Conservation (phyloP, 2,797 vertebrate species). For the Gobio occitaniae region DNA sequence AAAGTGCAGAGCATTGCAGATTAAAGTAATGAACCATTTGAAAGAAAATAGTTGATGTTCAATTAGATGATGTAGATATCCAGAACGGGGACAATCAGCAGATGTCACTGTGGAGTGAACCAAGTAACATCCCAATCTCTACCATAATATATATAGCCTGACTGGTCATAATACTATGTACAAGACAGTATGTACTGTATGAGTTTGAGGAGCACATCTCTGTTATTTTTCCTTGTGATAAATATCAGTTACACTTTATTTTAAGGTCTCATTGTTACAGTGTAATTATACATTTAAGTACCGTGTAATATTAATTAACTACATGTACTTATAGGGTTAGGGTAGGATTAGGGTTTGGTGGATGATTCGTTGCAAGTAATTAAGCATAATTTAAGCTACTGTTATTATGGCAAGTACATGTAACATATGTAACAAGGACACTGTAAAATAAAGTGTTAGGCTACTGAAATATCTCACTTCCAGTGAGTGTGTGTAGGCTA, state of each 20-base stretch:
- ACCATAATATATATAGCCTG: background rate
- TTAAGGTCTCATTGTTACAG: too few species aligned
- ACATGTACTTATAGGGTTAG: too few species aligned
- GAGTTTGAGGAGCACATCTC: slow-evolving; percentile 3
- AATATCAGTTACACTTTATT: too few species aligned
- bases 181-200: background rate
- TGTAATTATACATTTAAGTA: too few species aligned
- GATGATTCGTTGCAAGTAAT: too few species aligned
- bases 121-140: slow-evolving; percentile 19
- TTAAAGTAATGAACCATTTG: background rate
- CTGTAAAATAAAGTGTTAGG: too few species aligned
- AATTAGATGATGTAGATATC: background rate
- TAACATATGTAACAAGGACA: too few species aligned
- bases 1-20: background rate
- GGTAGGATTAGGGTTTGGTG: too few species aligned
- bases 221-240: background rate
- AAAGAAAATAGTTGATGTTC: background rate
- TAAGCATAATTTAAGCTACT: too few species aligned
- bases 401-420: too few species aligned
- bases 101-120: slow-evolving; percentile 63
- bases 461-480: background rate
- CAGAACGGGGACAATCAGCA: slow-evolving; percentile 48
- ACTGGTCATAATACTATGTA: background rate
- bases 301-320: too few species aligned
- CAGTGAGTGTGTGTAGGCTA: background rate